These are phyloP conservation scores for Luidia sarsii DNA, from an alignment of 53 echinoderm and acorn worm species.

Conservation along the genomic window DNA sequence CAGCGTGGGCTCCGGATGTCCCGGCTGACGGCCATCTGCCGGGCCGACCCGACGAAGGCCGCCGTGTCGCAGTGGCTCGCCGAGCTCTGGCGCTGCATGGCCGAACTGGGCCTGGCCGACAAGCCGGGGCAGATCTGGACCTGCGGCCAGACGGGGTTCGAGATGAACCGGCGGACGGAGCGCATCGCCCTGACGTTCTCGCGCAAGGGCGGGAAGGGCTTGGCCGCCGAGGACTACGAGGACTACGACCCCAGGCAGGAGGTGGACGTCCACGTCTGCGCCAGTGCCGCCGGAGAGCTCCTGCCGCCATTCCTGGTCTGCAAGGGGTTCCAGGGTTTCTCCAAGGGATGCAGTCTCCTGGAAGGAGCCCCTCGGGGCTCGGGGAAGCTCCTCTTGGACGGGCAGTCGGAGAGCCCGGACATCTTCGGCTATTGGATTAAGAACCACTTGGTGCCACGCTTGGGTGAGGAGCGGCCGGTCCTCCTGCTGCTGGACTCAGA, in stretches of 20 bases:
- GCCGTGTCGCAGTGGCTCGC: constrained; percentile 51
- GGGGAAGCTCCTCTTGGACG: constrained; percentile 28
- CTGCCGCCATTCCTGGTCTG: constrained; percentile 61
- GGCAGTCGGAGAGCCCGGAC: not conserved
- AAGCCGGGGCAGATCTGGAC: constrained; percentile 53
- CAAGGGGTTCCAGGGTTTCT: constrained; percentile 37
- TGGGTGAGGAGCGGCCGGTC: constrained; percentile 44
- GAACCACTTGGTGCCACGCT: constrained; percentile 49
- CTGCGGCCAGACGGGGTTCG: constrained; percentile 38
- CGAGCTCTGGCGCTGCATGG: constrained; percentile 35
- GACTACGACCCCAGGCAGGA: constrained; percentile 7
- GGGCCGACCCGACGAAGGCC: constrained; percentile 36
- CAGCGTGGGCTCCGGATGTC: constrained; percentile 53
- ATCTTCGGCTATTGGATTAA: constrained; percentile 64
- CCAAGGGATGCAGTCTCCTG: constrained; percentile 46
- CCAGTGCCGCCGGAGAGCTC: constrained; percentile 58
- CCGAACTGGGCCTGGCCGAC: constrained; percentile 34
- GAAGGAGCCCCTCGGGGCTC: constrained; percentile 51
- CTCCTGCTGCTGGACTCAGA: constrained; percentile 54
- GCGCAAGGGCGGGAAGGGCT: not conserved
- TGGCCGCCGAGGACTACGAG: not conserved
- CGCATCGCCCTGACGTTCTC: constrained; percentile 15
- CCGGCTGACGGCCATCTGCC: constrained; percentile 44
- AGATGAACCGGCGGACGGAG: constrained; percentile 38
- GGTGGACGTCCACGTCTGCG: constrained; percentile 24